phyloP scores from a whole-genome alignment of 2,888 invertebrate genomes.

The Rhamnusium bicolor region DNA sequence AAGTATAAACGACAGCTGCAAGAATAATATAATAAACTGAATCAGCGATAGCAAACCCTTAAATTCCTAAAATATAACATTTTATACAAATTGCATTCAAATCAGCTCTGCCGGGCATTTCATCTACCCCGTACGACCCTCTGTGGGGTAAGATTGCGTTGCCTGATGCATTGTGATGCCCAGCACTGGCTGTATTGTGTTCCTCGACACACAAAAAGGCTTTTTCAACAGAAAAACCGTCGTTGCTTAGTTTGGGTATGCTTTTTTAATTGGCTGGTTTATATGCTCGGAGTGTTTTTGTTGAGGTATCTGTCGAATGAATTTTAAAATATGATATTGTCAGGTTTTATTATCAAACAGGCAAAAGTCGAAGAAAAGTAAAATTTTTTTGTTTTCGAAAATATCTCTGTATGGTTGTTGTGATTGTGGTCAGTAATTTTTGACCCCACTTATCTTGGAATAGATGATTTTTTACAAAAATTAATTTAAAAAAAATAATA shows the following conservation, averaged over 20 bases:
- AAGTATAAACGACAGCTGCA: constrained; percentile 21
- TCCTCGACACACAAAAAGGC: constrained; percentile 11
- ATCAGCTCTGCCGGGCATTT: constrained; percentile 51
- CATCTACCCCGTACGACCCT: constrained; percentile 13
- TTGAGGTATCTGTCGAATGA: not conserved
- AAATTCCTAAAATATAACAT: constrained; percentile 59
- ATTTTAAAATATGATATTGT: not conserved
- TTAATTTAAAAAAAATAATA: too few relatives aligned
- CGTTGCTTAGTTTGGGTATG: not conserved
- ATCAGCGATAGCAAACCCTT: constrained; percentile 46
- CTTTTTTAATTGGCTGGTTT: constrained; percentile 16
- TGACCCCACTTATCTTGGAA: too few relatives aligned
- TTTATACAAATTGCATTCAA: constrained; percentile 65
- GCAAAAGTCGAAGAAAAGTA: too few relatives aligned
- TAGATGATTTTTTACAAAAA: too few relatives aligned
- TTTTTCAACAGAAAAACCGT: constrained; percentile 30
- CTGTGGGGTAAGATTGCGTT: constrained; percentile 22
- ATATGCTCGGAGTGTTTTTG: not conserved
- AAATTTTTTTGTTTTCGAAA: too few relatives aligned
- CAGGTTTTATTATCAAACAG: not conserved
- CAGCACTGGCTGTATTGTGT: constrained; percentile 15
- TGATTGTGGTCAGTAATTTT: too few relatives aligned
- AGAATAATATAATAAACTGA: not conserved
- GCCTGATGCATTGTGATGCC: constrained; percentile 27
- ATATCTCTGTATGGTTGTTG: too few relatives aligned